These are phyloP conservation scores for Drosophila eohydei DNA, from an alignment of 2,888 invertebrate genomes.

Conservation along the genomic window DNA sequence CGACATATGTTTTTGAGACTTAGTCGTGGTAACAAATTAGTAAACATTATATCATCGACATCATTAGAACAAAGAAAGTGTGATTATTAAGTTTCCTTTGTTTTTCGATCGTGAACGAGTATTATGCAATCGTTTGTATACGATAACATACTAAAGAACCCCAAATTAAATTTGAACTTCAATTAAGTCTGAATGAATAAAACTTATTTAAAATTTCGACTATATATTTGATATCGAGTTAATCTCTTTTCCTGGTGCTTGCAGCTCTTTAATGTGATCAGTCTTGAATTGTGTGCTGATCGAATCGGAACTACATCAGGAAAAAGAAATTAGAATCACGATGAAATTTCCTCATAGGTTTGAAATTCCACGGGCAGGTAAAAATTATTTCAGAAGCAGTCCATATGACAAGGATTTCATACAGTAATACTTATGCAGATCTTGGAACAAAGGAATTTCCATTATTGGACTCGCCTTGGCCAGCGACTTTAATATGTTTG, in stretches of 20 bases:
- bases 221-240: not conserved
- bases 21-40: no score
- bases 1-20: no score
- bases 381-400: not conserved
- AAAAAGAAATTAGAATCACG: not conserved
- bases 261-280: not conserved
- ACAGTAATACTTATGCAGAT: not conserved
- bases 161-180: no score
- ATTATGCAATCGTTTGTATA: not conserved
- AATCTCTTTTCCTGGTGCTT: not conserved
- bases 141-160: not conserved
- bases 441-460: constrained; percentile 81
- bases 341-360: not conserved
- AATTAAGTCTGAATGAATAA: not conserved
- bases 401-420: not conserved
- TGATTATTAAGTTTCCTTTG: no score
- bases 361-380: constrained; percentile 4
- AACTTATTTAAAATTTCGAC: not conserved
- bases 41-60: no score
- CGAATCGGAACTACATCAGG: not conserved
- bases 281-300: not conserved
- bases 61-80: no score
- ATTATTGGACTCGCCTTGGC: constrained; percentile 89
- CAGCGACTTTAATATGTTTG: constrained; percentile 87
- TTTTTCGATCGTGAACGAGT: not conserved